Percentiles rank a stretch among this genome's conserved stretches.
Conservation (phyloP, 2,797 vertebrate species). For the Cuculus canorus region DNA sequence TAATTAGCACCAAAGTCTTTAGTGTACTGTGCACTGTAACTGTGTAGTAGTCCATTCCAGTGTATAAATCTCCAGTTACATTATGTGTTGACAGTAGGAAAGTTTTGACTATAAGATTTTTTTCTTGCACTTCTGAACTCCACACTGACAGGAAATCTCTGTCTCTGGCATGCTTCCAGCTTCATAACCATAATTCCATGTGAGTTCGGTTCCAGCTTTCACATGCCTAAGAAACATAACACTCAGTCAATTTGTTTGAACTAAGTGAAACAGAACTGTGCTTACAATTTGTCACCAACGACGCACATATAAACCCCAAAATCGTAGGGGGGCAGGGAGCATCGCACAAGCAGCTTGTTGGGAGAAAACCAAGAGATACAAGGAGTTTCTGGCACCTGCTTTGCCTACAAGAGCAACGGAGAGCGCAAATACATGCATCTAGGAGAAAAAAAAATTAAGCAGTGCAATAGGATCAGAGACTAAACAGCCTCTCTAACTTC, state of each 20-base stretch:
- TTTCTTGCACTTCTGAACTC: constrained; percentile 77
- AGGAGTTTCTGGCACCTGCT: neutral
- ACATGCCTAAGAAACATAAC: constrained; percentile 80
- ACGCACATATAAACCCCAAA: neutral
- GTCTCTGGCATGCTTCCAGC: constrained; percentile 77
- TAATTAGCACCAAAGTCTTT: constrained; percentile 7
- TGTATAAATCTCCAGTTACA: neutral
- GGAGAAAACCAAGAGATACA: neutral
- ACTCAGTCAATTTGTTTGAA: neutral
- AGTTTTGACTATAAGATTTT: constrained; percentile 73
- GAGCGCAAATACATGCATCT: neutral
- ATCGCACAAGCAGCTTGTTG: neutral
- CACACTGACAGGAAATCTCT: constrained; percentile 80
- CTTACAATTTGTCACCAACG: neutral
- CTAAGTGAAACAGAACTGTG: neutral
- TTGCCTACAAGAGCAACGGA: neutral
- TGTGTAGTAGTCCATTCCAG: neutral
- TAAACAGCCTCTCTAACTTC: neutral
- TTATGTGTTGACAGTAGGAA: neutral
- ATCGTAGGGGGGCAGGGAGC: neutral
- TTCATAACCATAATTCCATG: constrained; percentile 88
- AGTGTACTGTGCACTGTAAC: neutral
- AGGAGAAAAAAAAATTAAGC: neutral
- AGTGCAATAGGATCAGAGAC: neutral
- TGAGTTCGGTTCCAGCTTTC: constrained; percentile 90